A percentile compares a stretch with the other conserved stretches of the same genome.
Conservation (phyloP, 2,797 vertebrate species). For the Muraenolepis orangiensis region DNA sequence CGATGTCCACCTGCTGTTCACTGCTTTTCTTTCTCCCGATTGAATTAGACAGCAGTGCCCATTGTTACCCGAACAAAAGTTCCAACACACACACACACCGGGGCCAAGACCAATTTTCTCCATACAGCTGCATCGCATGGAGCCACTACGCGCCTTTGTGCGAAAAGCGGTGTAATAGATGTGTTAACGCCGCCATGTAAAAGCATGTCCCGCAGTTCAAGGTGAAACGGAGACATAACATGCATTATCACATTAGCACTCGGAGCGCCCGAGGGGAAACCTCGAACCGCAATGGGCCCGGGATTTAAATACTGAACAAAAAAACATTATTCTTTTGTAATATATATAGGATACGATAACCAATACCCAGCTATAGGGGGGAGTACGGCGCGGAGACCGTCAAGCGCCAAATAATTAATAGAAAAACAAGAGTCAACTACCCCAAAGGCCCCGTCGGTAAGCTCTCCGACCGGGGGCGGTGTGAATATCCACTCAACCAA, state of each 20-base stretch:
- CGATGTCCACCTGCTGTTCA: slow-evolving; percentile 15
- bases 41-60: slow-evolving; percentile 41
- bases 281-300: too few relatives aligned
- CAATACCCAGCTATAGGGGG: background rate
- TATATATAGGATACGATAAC: background rate
- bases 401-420: background rate
- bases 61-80: slow-evolving; percentile 50
- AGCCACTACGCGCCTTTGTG: slow-evolving; percentile 54
- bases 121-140: slow-evolving; percentile 42
- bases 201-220: slow-evolving; percentile 38
- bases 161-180: slow-evolving; percentile 45
- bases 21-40: too few relatives aligned
- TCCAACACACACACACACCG: slow-evolving; percentile 48
- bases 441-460: background rate
- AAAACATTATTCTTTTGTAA: background rate
- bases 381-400: background rate
- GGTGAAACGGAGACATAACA: slow-evolving; percentile 48
- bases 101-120: slow-evolving; percentile 49
- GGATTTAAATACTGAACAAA: slow-evolving; percentile 26
- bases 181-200: slow-evolving; percentile 61
- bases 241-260: slow-evolving; percentile 64
- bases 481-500: background rate
- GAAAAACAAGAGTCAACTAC: background rate
- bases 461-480: background rate
- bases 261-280: slow-evolving; percentile 37